phyloP scores from a whole-genome alignment of 2,888 invertebrate genomes.

The Papilio elwesi region DNA sequence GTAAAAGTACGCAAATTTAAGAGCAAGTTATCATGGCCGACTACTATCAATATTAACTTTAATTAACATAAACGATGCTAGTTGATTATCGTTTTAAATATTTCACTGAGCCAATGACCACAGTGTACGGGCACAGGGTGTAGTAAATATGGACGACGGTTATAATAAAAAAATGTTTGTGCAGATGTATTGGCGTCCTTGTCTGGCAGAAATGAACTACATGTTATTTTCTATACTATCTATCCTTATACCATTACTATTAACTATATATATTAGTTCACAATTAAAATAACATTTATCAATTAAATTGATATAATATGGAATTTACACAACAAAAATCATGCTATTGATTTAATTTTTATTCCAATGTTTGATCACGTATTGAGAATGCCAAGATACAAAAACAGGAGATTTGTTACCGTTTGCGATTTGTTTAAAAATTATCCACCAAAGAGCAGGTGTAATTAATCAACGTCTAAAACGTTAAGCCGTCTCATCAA shows the following conservation, averaged over 20 bases:
- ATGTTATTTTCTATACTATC: too few species aligned
- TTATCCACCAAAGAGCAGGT: neutral
- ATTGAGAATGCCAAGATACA: too few species aligned
- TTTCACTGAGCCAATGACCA: neutral
- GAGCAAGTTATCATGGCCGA: conserved; percentile 12
- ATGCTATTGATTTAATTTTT: too few species aligned
- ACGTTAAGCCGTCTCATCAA: conserved; percentile 17
- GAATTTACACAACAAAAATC: too few species aligned
- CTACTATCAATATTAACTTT: conserved; percentile 11
- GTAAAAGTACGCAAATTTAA: neutral
- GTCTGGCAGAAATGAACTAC: too few species aligned
- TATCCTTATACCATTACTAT: too few species aligned
- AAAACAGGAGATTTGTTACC: neutral
- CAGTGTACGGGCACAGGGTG: neutral
- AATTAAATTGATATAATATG: too few species aligned
- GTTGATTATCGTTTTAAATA: conserved; percentile 4
- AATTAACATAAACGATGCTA: conserved; percentile 14
- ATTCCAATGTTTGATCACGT: neutral
- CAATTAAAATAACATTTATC: too few species aligned
- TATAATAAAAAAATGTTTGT: neutral
- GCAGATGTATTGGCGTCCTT: too few species aligned
- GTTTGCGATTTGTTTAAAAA: neutral
- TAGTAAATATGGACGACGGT: neutral
- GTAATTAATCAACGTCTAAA: conserved; percentile 26
- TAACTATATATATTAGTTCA: too few species aligned